Evolutionary conservation across 2,797 vertebrate genomes (phyloP).

Genomic region (Chromis chromis): DNA sequence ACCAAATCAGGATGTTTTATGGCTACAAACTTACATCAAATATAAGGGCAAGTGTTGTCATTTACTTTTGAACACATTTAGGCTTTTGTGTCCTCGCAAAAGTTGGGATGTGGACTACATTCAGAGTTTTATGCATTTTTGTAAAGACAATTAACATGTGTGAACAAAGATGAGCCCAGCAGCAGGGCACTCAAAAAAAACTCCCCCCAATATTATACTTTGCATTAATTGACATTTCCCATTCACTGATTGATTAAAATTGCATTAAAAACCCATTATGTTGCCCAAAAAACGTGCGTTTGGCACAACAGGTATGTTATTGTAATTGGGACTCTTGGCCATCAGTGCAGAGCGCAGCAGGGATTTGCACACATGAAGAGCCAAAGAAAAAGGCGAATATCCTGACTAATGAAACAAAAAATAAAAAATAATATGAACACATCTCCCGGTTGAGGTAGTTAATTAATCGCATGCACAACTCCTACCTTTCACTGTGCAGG

Average conservation of each 20-base stretch:
- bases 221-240: not conserved
- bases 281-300: not conserved
- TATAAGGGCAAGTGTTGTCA: not conserved
- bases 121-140: too few relatives aligned
- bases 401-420: not conserved
- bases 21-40: not conserved
- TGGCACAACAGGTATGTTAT: slow-evolving; percentile 25
- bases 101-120: not conserved
- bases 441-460: not conserved
- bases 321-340: too few relatives aligned
- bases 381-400: not conserved
- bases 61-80: not conserved
- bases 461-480: not conserved
- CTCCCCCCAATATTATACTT: not conserved
- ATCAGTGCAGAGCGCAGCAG: not conserved
- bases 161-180: not conserved
- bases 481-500: slow-evolving; percentile 76
- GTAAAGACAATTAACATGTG: not conserved
- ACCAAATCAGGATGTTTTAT: not conserved
- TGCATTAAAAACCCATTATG: not conserved
- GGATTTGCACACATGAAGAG: not conserved
- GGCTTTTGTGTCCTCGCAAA: not conserved
- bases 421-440: too few relatives aligned
- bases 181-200: not conserved
- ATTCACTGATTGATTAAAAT: too few relatives aligned